A percentile compares a stretch with the other conserved stretches of the same genome.
Evolutionary conservation across 2,113 vertebrate genomes (phyloP).

Genomic region (Coturnix japonica): DNA sequence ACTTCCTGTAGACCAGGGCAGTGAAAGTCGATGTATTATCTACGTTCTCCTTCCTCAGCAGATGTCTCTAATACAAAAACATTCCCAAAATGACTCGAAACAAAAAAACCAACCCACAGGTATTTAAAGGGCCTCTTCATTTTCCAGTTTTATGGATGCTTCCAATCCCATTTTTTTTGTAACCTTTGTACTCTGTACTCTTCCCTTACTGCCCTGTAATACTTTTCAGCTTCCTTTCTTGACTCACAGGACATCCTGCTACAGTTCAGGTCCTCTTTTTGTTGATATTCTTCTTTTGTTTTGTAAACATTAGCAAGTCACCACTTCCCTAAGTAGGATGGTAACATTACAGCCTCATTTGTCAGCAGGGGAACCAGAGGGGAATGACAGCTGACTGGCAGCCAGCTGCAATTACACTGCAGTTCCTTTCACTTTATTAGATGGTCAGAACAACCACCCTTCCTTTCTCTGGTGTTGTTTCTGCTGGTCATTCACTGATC

Average conservation of each 20-base stretch:
- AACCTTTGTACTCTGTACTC: background rate
- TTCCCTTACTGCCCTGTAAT: background rate
- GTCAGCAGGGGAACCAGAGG: background rate
- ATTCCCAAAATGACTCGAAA: background rate
- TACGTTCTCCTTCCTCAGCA: conserved; percentile 10
- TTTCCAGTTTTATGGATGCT: background rate
- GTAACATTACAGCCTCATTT: background rate
- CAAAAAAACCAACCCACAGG: background rate
- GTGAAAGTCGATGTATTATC: background rate
- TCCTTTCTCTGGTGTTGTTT: background rate
- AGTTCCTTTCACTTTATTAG: background rate
- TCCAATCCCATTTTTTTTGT: background rate
- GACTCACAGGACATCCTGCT: background rate
- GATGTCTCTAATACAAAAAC: background rate
- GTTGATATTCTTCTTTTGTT: background rate
- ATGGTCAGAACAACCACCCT: background rate
- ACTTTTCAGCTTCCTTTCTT: background rate
- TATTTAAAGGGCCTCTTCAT: background rate
- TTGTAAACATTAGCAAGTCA: conserved; percentile 22
- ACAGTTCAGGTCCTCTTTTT: background rate
- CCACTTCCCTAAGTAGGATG: background rate
- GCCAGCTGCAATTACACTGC: background rate
- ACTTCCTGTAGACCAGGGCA: background rate
- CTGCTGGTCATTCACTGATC: background rate
- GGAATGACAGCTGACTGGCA: background rate